Evolutionary conservation across 2,113 vertebrate species (phyloP).

Genomic region (Orthochromis malagaraziensis): DNA sequence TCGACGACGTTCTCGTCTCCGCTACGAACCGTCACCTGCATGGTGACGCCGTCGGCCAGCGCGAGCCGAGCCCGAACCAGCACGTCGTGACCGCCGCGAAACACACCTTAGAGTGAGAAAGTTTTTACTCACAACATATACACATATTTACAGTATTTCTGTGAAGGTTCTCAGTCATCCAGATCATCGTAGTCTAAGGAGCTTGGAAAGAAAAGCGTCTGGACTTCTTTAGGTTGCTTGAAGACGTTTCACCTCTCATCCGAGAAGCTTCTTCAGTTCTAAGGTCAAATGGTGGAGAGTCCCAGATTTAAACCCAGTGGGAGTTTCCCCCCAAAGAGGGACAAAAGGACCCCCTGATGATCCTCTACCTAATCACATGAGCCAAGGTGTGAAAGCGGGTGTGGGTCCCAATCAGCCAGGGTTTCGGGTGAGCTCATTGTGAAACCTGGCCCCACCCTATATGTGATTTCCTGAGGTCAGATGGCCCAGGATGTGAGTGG

Average conservation of each 20-base stretch:
- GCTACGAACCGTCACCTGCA: conserved; percentile 96
- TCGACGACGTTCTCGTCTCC: conserved; percentile 82
- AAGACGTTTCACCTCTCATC: accelerated
- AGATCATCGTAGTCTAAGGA: accelerated
- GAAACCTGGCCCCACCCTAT: background rate
- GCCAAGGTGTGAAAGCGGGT: accelerated
- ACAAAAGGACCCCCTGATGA: background rate
- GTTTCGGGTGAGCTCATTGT: background rate
- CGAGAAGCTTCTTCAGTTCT: background rate
- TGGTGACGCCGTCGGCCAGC: conserved; percentile 90
- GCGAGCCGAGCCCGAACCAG: conserved; percentile 88
- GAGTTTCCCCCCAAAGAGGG: accelerated
- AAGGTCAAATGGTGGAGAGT: background rate
- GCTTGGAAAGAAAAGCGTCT: background rate
- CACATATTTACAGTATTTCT: background rate
- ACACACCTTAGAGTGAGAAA: conserved; percentile 75
- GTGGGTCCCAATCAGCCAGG: background rate
- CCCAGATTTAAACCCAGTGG: background rate
- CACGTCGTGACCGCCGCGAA: conserved; percentile 83
- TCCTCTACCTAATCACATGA: accelerated
- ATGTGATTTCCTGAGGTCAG: background rate
- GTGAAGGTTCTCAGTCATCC: background rate
- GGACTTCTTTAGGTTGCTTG: background rate
- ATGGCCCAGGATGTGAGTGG: background rate
- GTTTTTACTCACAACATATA: background rate